Base-by-base conservation (phyloP, 2,888 invertebrate species). In the Sympetrum striolatum region DNA sequence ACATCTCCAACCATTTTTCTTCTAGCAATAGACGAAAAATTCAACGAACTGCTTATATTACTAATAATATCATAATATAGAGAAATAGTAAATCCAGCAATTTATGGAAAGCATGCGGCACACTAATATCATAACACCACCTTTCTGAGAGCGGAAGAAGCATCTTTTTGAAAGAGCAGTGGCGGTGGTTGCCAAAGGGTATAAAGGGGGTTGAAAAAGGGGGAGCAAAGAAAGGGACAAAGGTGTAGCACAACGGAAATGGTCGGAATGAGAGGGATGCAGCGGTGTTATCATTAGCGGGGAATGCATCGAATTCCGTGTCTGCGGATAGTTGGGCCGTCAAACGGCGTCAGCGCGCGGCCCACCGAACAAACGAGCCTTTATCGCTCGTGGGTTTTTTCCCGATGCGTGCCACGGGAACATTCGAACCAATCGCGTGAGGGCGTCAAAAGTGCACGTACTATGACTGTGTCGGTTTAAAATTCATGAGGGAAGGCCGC, bases 401-500 rank as follows among this genome's bases (percentile, higher is more conserved):
- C 31, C 31, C 73, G 73, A 73, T 73, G 73, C 73, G 73, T 73
- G 73, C 31, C 31, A 1, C 73, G 73, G 73, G 73, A 73, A 73
- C 73, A 73, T 73, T 73, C 31, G 73, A 25, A 31, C 73, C 73
- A 73, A 73, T 73, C 73, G 73, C 73, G 73, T 73, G 73, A 25
- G 73, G 35, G 35, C 58, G 82, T 58, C 82, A 82, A 82, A 82
- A 82, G 82, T 82, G 82, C 82, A 82, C 53, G 31, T 73, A 53
- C 53, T 53, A 73, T 44, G 80, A 37, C 37, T 35, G 80, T 39
- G 39, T 37, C 53, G 82, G 58, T 18, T 82, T 82, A 58, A 58
- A 82, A 82, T 82, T 58, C 82, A 82, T 53, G 82, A 82, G 81
- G 25, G 53, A 22, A 31, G 73, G 14, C 53, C 31, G 31, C 73